phyloP scores from a whole-genome alignment of 2,888 invertebrate genomes.

The Elmis aenea region DNA sequence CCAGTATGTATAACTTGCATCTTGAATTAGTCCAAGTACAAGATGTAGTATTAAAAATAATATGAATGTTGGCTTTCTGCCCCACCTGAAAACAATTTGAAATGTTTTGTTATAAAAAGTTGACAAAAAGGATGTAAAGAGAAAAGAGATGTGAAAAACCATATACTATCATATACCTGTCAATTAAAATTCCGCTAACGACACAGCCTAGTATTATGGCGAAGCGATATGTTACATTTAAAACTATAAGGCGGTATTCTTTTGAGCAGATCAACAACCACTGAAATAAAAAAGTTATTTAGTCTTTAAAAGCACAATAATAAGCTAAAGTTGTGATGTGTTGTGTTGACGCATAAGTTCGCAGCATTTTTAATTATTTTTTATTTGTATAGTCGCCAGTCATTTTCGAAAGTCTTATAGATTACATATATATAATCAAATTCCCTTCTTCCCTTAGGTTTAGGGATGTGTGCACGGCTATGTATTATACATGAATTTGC shows the following conservation, averaged over 20 bases:
- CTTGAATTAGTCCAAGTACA: conserved; percentile 1
- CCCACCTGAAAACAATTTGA: conserved; percentile 2
- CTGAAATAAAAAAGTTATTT: neutral
- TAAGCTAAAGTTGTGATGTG: too few relatives aligned
- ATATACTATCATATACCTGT: conserved; percentile 2
- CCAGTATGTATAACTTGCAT: neutral
- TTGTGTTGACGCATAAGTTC: too few relatives aligned
- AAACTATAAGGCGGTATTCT: neutral
- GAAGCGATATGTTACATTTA: neutral
- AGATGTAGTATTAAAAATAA: conserved; percentile 4
- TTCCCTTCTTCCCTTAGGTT: too few relatives aligned
- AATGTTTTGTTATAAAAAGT: neutral
- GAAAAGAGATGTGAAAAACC: neutral
- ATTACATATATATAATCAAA: too few relatives aligned
- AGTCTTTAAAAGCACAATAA: neutral
- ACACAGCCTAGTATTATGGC: conserved; percentile 1
- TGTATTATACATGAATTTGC: too few relatives aligned
- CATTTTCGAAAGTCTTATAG: too few relatives aligned
- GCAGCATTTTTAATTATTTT: too few relatives aligned
- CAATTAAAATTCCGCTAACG: neutral
- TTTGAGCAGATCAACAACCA: conserved; percentile 3
- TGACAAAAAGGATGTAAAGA: neutral
- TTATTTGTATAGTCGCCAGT: too few relatives aligned
- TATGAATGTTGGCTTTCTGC: conserved; percentile 4
- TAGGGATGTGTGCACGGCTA: too few relatives aligned